These are phyloP conservation scores for Ranitomeya variabilis DNA, from an alignment of 2,113 vertebrate species.

Conservation along the genomic window DNA sequence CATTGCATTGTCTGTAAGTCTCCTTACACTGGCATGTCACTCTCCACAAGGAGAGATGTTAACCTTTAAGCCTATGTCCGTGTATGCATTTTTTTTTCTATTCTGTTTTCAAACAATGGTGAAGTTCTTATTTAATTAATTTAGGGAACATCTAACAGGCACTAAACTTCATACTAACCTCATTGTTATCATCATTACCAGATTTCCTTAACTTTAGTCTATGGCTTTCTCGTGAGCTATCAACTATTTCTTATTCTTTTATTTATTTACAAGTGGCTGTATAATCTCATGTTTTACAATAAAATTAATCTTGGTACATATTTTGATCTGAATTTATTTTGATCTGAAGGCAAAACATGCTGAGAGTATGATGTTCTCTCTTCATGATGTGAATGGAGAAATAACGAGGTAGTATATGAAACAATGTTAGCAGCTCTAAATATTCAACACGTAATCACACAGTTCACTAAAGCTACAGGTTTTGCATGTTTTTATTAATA, in stretches of 20 bases:
- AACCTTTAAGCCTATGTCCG: background rate
- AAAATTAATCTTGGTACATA: background rate
- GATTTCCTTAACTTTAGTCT: background rate
- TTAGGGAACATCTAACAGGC: background rate
- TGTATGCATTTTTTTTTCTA: background rate
- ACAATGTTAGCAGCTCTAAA: constrained; percentile 2
- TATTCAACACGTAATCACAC: background rate
- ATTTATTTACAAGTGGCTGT: background rate
- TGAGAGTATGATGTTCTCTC: background rate
- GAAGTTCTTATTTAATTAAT: background rate
- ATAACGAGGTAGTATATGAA: background rate
- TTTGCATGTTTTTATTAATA: background rate
- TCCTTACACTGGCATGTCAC: no score
- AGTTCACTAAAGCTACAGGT: background rate
- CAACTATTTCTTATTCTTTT: constrained; percentile 1
- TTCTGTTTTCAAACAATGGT: background rate
- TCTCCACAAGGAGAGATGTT: no score
- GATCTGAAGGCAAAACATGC: background rate
- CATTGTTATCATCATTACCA: background rate
- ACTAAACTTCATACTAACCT: background rate
- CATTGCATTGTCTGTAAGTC: no score
- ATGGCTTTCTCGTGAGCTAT: background rate
- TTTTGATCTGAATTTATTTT: constrained; percentile 13
- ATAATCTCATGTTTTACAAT: constrained; percentile 2
- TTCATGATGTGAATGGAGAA: constrained; percentile 10